These are phyloP conservation scores for Argentina silus DNA, from an alignment of 2,797 vertebrate species.

Conservation along the genomic window DNA sequence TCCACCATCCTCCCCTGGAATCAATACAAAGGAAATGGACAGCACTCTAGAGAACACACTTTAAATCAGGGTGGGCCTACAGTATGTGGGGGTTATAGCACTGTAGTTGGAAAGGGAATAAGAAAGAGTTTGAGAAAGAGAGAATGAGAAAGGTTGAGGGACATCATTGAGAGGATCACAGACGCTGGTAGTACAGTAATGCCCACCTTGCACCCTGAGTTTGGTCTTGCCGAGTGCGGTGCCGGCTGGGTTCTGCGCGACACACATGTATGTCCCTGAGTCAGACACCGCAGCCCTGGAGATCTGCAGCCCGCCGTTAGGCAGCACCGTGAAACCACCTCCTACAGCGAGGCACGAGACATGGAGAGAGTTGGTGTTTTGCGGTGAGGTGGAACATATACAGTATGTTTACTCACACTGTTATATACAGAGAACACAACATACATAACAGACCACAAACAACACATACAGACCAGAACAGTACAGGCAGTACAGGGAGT, in stretches of 20 bases:
- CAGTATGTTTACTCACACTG: neutral
- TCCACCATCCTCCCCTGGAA: too few species aligned
- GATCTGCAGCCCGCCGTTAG: constrained; percentile 89
- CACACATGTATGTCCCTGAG: constrained; percentile 91
- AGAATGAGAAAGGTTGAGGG: neutral
- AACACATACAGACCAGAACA: too few species aligned
- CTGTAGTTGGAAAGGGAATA: too few species aligned
- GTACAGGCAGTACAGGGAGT: neutral
- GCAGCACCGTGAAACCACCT: constrained; percentile 80
- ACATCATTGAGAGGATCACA: neutral
- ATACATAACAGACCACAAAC: neutral
- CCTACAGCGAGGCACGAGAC: constrained; percentile 66
- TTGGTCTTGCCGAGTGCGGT: constrained; percentile 94
- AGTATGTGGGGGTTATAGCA: too few species aligned
- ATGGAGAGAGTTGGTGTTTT: neutral
- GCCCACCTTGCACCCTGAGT: constrained; percentile 90
- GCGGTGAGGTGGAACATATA: neutral
- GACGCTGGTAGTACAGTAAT: neutral
- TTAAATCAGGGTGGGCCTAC: too few species aligned
- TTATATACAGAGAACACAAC: neutral
- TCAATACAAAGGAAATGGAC: too few species aligned
- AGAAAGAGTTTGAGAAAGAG: neutral
- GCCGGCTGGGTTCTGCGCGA: constrained; percentile 95
- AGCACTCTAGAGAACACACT: too few species aligned
- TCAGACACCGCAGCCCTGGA: constrained; percentile 82